phyloP scores from a whole-genome alignment of 2,888 invertebrate genomes.

The Drosophila multiciliata region DNA sequence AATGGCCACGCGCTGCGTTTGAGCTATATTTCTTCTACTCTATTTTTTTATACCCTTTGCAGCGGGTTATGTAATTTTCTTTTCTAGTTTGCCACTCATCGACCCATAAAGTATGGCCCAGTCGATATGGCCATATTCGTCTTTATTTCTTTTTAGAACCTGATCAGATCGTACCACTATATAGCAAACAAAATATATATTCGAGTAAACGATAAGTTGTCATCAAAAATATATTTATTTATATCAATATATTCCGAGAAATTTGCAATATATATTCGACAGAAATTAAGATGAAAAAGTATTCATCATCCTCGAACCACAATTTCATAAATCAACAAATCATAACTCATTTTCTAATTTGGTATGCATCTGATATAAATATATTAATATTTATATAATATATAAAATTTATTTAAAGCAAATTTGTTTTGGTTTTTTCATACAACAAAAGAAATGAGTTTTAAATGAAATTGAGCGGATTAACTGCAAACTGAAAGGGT shows the following conservation, averaged over 20 bases:
- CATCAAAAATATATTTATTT: background rate
- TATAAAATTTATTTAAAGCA: too few species aligned
- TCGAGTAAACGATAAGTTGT: background rate
- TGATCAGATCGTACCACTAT: background rate
- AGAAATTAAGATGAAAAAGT: background rate
- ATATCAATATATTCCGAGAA: background rate
- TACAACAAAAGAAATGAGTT: too few species aligned
- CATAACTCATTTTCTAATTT: too few species aligned
- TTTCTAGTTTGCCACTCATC: background rate
- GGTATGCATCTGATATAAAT: too few species aligned
- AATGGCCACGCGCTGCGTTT: constrained; percentile 64
- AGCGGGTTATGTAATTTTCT: constrained; percentile 11
- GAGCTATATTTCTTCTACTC: constrained; percentile 30
- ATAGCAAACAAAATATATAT: background rate
- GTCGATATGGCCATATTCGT: background rate
- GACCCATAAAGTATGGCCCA: background rate
- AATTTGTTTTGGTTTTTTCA: too few species aligned
- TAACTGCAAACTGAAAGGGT: background rate
- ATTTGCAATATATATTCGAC: background rate
- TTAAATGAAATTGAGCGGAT: background rate
- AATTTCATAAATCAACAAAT: background rate
- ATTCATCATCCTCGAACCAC: background rate
- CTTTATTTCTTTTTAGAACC: background rate
- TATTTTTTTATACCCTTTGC: background rate
- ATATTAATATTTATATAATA: too few species aligned